These are phyloP conservation scores for Gastrophryne carolinensis DNA, from an alignment of 2,797 vertebrate genomes.

Conservation along the genomic window DNA sequence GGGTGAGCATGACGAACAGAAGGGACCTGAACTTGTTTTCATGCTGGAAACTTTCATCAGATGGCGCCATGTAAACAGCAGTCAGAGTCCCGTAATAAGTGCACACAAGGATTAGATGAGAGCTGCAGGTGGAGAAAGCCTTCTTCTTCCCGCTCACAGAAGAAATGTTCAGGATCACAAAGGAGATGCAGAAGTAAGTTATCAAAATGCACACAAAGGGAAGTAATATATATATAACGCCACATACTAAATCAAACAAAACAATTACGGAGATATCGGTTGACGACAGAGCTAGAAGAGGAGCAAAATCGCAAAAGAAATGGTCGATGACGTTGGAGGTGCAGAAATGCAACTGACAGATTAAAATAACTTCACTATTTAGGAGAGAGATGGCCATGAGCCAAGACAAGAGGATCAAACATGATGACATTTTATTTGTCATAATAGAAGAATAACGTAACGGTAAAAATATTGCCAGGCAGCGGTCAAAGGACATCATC, in stretches of 20 bases:
- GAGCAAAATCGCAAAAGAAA: constrained; percentile 35
- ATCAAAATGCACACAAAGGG: constrained; percentile 2
- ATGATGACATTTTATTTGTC: not conserved
- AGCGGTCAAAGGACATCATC: constrained; percentile 35
- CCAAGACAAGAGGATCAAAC: not conserved
- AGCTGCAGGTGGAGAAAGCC: constrained; percentile 35
- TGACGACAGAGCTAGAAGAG: not conserved
- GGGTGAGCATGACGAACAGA: constrained; percentile 27
- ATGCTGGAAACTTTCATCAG: not conserved
- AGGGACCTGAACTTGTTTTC: constrained; percentile 20
- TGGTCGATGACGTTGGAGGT: constrained; percentile 29
- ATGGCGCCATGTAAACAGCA: constrained; percentile 6
- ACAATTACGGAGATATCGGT: not conserved
- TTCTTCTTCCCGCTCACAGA: constrained; percentile 29
- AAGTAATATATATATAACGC: not conserved
- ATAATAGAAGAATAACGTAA: constrained; percentile 36
- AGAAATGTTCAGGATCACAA: constrained; percentile 5
- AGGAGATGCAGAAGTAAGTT: constrained; percentile 4
- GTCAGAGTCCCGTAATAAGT: constrained; percentile 24
- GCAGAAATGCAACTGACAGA: constrained; percentile 16
- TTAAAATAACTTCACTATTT: not conserved
- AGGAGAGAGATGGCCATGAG: not conserved
- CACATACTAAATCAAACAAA: not conserved
- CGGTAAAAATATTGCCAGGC: constrained; percentile 17
- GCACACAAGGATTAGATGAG: constrained; percentile 24